Evolutionary conservation across 2,888 invertebrate genomes (phyloP), one percentile per base, ranked within the genome.

Genomic region (Ophion costatus): DNA sequence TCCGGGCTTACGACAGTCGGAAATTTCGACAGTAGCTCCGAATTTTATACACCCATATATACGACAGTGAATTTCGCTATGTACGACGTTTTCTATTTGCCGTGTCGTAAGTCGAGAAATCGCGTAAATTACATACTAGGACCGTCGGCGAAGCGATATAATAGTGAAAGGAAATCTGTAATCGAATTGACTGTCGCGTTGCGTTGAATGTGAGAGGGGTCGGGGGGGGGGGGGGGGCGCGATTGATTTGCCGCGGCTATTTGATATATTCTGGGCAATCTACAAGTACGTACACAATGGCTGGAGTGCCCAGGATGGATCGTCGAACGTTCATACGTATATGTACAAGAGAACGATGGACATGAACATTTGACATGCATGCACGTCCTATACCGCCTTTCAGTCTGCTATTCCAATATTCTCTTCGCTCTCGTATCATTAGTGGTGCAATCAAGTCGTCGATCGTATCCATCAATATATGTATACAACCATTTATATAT

Each of bases 371-470:
- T 71, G 70, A 79, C 66, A 84, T 84, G 84, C 81, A 67, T 11
- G 78, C 66, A 81, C 84, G 84, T 75, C 75, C 69, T 20, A 66
- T 59, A 42, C 70, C 63, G n/a, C 73, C 38, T 71, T 76, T 61
- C 73, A 59, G 38, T 67, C 80, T 45, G 73, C 69, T 74, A 78
- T 81, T 84, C 78, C 84, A 67, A 85, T 82, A 82, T 82, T 85
- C 79, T 56, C 59, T 76, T 80, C 76, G 64, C 67, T 80, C 67
- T 80, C 63, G 67, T 82, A 85, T 82, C 73, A 85, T 85, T 73
- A 85, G 76, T 63, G 76, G 79, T 79, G 82, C 82, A 85, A 80
- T 82, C 79, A 80, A 82, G 70, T 64, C 75, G 56, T 66, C 69
- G 78, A 74, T 78, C 81, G 69, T 74, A 66, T 73, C 24, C 74